A percentile compares a stretch with the other conserved stretches of the same genome.
phyloP scores from a whole-genome alignment of 2,888 invertebrate genomes.

The Cerceris ruficornis region DNA sequence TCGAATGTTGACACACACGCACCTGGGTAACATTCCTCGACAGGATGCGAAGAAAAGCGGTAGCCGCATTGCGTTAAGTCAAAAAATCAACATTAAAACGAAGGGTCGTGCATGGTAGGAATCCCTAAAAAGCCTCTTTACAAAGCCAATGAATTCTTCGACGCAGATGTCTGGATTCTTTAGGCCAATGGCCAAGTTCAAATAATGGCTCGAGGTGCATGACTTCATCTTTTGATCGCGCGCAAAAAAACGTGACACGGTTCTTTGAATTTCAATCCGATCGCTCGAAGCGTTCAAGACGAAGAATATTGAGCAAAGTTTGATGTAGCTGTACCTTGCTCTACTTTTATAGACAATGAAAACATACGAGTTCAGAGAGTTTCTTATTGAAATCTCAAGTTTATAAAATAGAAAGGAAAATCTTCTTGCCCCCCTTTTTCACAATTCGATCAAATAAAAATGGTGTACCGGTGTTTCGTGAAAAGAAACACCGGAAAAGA shows the following conservation, averaged over 20 bases:
- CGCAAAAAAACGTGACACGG: constrained; percentile 16
- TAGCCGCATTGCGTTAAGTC: constrained; percentile 70
- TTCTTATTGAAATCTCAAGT: too few relatives aligned
- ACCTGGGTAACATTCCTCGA: constrained; percentile 42
- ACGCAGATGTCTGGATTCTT: constrained; percentile 27
- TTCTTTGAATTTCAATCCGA: constrained; percentile 15
- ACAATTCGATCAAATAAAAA: too few relatives aligned
- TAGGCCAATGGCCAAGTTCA: neutral
- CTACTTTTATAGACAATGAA: too few relatives aligned
- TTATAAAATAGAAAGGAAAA: too few relatives aligned
- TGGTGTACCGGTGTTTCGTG: too few relatives aligned
- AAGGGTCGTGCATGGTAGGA: constrained; percentile 11
- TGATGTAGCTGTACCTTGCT: too few relatives aligned
- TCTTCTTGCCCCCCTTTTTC: too few relatives aligned
- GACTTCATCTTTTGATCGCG: constrained; percentile 39
- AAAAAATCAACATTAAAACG: constrained; percentile 73
- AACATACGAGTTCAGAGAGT: too few relatives aligned
- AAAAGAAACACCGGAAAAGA: too few relatives aligned
- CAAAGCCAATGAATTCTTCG: constrained; percentile 21
- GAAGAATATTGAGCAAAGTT: too few relatives aligned
- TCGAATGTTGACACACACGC: constrained; percentile 51
- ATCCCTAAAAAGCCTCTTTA: constrained; percentile 25
- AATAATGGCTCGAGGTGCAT: constrained; percentile 18
- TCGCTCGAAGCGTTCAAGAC: constrained; percentile 12
- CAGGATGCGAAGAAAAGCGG: constrained; percentile 48